Evolutionary conservation across 2,797 vertebrate species (phyloP).

Genomic region (Protonibea diacanthus): DNA sequence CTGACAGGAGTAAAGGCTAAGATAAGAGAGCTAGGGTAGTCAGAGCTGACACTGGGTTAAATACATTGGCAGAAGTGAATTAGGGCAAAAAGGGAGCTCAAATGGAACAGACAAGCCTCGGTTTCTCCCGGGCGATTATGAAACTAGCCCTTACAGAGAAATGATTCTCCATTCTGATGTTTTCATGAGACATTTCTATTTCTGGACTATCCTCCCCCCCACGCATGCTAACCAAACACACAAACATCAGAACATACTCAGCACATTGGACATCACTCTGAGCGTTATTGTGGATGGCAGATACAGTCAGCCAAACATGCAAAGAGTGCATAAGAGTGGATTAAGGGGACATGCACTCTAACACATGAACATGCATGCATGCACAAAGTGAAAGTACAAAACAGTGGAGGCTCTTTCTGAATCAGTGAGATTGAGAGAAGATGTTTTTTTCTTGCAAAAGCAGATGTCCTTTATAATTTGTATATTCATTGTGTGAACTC

Average conservation of each 20-base stretch:
- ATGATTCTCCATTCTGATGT: conserved; percentile 74
- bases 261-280: conserved; percentile 59
- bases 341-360: conserved; percentile 19
- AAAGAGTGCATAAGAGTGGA: conserved; percentile 40
- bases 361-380: conserved; percentile 38
- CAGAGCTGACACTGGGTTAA: conserved; percentile 78
- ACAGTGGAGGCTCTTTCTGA: conserved; percentile 4
- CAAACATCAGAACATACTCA: conserved; percentile 71
- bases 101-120: conserved; percentile 76
- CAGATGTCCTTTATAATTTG: conserved; percentile 19
- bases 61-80: conserved; percentile 78
- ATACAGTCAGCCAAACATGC: conserved; percentile 70
- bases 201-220: conserved; percentile 69
- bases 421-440: conserved; percentile 8
- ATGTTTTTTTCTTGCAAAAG: conserved; percentile 8
- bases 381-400: conserved; percentile 36
- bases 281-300: conserved; percentile 68
- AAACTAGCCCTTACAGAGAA: conserved; percentile 77
- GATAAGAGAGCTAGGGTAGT: conserved; percentile 66
- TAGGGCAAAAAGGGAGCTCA: conserved; percentile 73
- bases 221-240: conserved; percentile 59
- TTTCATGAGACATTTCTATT: conserved; percentile 82
- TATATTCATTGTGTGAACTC: conserved; percentile 22
- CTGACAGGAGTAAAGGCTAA: conserved; percentile 75
- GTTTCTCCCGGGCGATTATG: conserved; percentile 73